Conservation (phyloP, 2,888 invertebrate genomes). For the Agonopterix arenella region DNA sequence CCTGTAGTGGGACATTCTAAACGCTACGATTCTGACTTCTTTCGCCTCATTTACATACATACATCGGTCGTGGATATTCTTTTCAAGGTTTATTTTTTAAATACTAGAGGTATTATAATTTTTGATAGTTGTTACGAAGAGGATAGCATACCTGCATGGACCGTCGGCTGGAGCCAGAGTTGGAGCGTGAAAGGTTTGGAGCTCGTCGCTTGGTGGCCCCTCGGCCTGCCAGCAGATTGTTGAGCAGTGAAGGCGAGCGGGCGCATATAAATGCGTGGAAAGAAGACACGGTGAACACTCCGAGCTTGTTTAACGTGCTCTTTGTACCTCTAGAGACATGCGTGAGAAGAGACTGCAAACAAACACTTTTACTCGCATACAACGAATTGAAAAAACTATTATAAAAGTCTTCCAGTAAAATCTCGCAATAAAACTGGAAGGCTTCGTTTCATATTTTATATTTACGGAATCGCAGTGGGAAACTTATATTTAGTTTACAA, state of each 20-base stretch:
- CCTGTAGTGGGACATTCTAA: too few species aligned
- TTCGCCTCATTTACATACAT: too few species aligned
- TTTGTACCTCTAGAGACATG: conserved; percentile 97
- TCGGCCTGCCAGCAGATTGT: conserved; percentile 92
- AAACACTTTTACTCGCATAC: conserved; percentile 14
- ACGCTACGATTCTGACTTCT: too few species aligned
- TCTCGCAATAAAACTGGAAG: too few species aligned
- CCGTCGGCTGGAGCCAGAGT: conserved; percentile 90
- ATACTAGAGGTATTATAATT: too few species aligned
- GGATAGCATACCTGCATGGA: conserved; percentile 83
- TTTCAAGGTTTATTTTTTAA: too few species aligned
- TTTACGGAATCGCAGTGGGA: too few species aligned
- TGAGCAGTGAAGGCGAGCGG: conserved; percentile 93
- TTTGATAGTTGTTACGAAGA: background rate
- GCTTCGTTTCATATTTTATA: too few species aligned
- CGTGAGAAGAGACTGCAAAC: conserved; percentile 91
- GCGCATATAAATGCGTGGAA: conserved; percentile 99
- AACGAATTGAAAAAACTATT: too few species aligned
- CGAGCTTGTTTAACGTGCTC: conserved; percentile 94
- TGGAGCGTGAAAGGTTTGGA: conserved; percentile 92
- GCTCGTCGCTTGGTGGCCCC: conserved; percentile 94
- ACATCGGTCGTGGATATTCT: too few species aligned
- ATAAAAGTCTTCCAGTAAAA: too few species aligned
- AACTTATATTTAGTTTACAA: too few species aligned
- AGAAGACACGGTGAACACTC: conserved; percentile 98